These are phyloP conservation scores for Caenorhabditis sinica DNA, from an alignment of 2,888 invertebrate species.

Conservation along the genomic window DNA sequence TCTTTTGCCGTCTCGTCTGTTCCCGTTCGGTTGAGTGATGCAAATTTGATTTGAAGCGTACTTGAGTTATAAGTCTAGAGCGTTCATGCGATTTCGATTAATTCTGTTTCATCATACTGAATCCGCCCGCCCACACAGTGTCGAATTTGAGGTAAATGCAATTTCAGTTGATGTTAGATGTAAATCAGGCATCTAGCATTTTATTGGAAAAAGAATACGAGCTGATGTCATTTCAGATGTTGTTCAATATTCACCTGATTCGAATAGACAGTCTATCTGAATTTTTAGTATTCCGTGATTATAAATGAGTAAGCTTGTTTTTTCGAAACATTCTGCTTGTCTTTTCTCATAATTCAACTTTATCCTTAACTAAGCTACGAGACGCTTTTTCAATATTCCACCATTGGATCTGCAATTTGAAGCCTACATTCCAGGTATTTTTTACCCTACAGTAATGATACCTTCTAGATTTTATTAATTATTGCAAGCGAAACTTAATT, in stretches of 20 bases:
- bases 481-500: neutral
- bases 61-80: slow-evolving; percentile 2
- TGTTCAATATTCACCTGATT: slow-evolving; percentile 19
- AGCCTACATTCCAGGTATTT: too few species aligned
- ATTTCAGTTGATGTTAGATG: slow-evolving; percentile 24
- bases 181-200: slow-evolving; percentile 27
- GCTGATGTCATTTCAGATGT: slow-evolving; percentile 40
- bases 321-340: too few species aligned
- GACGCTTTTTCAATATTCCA: too few species aligned
- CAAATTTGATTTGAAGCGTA: slow-evolving; percentile 1
- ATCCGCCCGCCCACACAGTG: slow-evolving; percentile 2
- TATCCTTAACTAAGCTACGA: too few species aligned
- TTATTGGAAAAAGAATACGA: neutral
- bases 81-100: slow-evolving; percentile 2
- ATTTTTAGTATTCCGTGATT: too few species aligned
- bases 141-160: neutral
- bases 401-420: too few species aligned
- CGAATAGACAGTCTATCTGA: neutral
- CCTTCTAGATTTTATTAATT: neutral
- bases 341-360: too few species aligned
- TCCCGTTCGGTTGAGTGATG: slow-evolving; percentile 1
- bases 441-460: neutral
- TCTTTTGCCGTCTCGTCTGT: neutral
- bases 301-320: too few species aligned
- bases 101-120: neutral